Evolutionary conservation across 2,113 vertebrate species (phyloP), one percentile per base, ranked within the genome.

Genomic region (Mystacornis crossleyi): DNA sequence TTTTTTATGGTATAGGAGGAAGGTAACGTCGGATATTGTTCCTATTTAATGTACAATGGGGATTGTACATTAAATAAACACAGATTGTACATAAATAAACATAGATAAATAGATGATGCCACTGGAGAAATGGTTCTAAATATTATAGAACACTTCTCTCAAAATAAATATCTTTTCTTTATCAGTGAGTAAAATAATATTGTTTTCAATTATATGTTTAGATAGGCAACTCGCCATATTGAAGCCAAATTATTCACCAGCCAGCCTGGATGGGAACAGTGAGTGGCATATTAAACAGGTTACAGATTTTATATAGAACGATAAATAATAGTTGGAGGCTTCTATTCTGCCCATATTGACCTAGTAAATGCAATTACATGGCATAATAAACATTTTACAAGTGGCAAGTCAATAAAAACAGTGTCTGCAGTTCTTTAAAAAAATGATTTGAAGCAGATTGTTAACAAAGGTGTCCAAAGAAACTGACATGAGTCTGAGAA

Each of bases 371-470:
- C 42, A 89, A 60, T 84, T 69, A 79, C 31, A 31, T 67, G 18
- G 31, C 38, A 48, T 69, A 34, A 83, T 81, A 48, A 4, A 99
- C 98, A 98, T 98, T 98, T 98, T 98, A 98, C 98, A 98, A 98
- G 98, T 98, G 98, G 98, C 97, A 97, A 98, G 98, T 98, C 98
- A 98, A 98, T 98, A 98, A 98, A 98, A 98, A 98, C 98, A 98
- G 98, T 98, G 97, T 98, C 97, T 98, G 98, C 97, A 92, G 96
- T 97, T 98, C 98, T 96, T 98, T 97, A 97, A 95, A 97, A 97
- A 98, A 98, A 98, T 98, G 85, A 98, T 98, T 98, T 96, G 97
- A 98, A 97, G 97, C 97, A 97, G 98, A 98, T 98, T 98, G 98
- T 97, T 98, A 98, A 98, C 98, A 98, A 98, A 98, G 97, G 97